phyloP scores from a whole-genome alignment of 2,888 invertebrate genomes.

The Tubulanus polymorphus region DNA sequence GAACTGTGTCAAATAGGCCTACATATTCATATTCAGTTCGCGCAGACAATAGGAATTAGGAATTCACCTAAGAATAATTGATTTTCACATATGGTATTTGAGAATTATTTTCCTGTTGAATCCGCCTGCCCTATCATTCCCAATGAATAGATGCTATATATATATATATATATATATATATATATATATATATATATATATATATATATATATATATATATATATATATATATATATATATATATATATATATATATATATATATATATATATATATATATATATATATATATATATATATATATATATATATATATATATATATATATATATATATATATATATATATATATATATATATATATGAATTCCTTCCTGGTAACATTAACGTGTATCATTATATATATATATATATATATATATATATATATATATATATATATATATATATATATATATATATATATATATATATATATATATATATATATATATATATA shows the following conservation, averaged over 20 bases:
- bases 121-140: no score
- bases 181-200: conserved; percentile 4
- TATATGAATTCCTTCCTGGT: conserved; percentile 7
- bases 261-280: conserved; percentile 1
- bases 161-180: conserved; percentile 10
- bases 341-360: conserved; percentile 7
- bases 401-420: no score
- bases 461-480: not conserved
- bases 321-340: conserved; percentile 10
- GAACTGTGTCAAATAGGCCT: no score
- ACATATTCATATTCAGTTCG: no score
- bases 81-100: no score
- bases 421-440: not conserved
- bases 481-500: not conserved
- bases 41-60: no score
- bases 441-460: not conserved
- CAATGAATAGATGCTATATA: conserved; percentile 12
- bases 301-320: conserved; percentile 10
- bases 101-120: no score
- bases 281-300: conserved; percentile 11
- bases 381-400: conserved; percentile 17
- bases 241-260: conserved; percentile 5
- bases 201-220: conserved; percentile 4
- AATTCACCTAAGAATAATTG: no score
- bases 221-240: conserved; percentile 5